phyloP scores from a whole-genome alignment of 2,888 invertebrate genomes.

The Hirtodrosophila histrioides region DNA sequence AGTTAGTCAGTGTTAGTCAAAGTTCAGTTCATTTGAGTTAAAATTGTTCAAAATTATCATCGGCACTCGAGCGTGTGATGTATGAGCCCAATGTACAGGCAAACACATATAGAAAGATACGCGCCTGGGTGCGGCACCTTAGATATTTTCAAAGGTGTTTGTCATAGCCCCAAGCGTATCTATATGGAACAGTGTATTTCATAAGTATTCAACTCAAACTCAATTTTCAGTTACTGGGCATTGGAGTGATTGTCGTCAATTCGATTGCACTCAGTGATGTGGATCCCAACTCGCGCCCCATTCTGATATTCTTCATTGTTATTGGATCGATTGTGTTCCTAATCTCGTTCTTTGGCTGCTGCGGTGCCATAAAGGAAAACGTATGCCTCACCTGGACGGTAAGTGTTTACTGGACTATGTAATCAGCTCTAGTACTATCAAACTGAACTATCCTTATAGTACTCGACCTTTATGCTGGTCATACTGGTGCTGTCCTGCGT shows the following conservation, averaged over 20 bases:
- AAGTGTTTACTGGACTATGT: constrained; percentile 76
- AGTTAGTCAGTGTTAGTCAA: constrained; percentile 27
- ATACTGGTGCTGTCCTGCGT: constrained; percentile 87
- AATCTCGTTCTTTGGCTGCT: constrained; percentile 95
- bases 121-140: constrained; percentile 24
- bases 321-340: constrained; percentile 89
- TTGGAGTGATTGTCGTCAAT: constrained; percentile 61
- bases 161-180: constrained; percentile 10
- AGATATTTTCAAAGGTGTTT: constrained; percentile 4
- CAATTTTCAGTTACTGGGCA: constrained; percentile 67
- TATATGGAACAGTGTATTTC: constrained; percentile 20
- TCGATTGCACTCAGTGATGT: constrained; percentile 58
- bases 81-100: not conserved
- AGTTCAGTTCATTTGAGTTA: constrained; percentile 29
- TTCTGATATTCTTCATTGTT: constrained; percentile 85
- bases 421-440: not conserved
- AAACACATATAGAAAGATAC: constrained; percentile 7
- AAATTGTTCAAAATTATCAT: constrained; percentile 7
- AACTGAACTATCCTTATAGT: constrained; percentile 85
- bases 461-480: constrained; percentile 88
- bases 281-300: constrained; percentile 32
- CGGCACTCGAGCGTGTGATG: constrained; percentile 32
- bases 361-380: constrained; percentile 93
- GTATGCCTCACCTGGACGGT: constrained; percentile 93
- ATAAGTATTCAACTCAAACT: constrained; percentile 11